Evolutionary conservation across 2,888 invertebrate species (phyloP).

Genomic region (Didymodactylos carnosus): DNA sequence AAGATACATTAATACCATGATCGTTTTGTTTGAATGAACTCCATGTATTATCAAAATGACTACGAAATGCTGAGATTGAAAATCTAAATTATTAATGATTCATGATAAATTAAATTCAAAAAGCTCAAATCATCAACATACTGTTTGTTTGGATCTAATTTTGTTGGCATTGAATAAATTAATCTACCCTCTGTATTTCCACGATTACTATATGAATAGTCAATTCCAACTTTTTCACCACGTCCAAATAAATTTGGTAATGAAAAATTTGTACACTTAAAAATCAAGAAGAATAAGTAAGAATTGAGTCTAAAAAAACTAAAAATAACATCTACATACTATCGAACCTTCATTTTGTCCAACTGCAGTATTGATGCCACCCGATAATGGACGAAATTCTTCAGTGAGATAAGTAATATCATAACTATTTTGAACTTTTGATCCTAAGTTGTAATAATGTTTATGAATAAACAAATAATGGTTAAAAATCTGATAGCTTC

Average conservation of each 20-base stretch:
- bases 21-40: slow-evolving; percentile 61
- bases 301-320: neutral
- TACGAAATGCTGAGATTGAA: slow-evolving; percentile 52
- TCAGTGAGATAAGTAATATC: slow-evolving; percentile 66
- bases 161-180: slow-evolving; percentile 61
- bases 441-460: slow-evolving; percentile 14
- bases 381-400: slow-evolving; percentile 60
- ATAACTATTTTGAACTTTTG: slow-evolving; percentile 19
- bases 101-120: slow-evolving; percentile 28
- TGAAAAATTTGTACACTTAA: slow-evolving; percentile 3
- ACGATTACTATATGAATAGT: slow-evolving; percentile 65
- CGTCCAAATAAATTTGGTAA: slow-evolving; percentile 56
- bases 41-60: slow-evolving; percentile 55
- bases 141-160: slow-evolving; percentile 37
- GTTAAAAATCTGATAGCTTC: too few relatives aligned
- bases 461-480: slow-evolving; percentile 43
- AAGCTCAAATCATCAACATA: slow-evolving; percentile 19
- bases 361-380: slow-evolving; percentile 63
- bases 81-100: slow-evolving; percentile 45
- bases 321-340: neutral
- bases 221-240: slow-evolving; percentile 57
- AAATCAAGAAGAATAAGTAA: neutral
- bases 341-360: slow-evolving; percentile 71
- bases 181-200: slow-evolving; percentile 60
- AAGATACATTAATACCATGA: slow-evolving; percentile 54